Conservation (phyloP, 2,888 invertebrate species). For the Drosophila nigricruria region DNA sequence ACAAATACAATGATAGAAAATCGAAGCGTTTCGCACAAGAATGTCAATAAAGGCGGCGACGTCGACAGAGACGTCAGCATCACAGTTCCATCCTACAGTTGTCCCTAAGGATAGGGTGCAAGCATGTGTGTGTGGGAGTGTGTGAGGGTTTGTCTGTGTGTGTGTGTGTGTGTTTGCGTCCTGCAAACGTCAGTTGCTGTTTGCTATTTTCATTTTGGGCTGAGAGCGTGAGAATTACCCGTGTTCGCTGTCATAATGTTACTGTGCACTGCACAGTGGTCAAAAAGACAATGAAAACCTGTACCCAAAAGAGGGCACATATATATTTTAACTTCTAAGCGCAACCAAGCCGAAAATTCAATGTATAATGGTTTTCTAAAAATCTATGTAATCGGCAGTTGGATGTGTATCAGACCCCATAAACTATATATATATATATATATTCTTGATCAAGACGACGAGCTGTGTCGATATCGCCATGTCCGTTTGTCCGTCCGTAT, state of each 20-base stretch:
- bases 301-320: background rate
- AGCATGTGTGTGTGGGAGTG: background rate
- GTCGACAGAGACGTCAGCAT: conserved; percentile 15
- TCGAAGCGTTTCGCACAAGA: conserved; percentile 61
- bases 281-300: background rate
- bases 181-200: conserved; percentile 57
- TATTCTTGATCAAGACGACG: no score
- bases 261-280: conserved; percentile 32
- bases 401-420: no score
- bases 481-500: no score
- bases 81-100: background rate
- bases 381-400: no score
- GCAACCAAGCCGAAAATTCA: no score
- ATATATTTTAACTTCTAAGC: background rate
- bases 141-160: conserved; percentile 17
- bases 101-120: background rate
- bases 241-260: conserved; percentile 23
- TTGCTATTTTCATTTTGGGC: conserved; percentile 71
- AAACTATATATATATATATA: no score
- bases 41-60: conserved; percentile 70
- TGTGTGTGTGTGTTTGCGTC: conserved; percentile 36
- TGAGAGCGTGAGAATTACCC: conserved; percentile 32
- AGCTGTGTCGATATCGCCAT: no score
- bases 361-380: no score
- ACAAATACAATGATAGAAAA: conserved; percentile 66